Percentiles rank a stretch among this genome's conserved stretches.
phyloP scores from a whole-genome alignment of 2,888 invertebrate genomes.

The Callyntrura sp. region DNA sequence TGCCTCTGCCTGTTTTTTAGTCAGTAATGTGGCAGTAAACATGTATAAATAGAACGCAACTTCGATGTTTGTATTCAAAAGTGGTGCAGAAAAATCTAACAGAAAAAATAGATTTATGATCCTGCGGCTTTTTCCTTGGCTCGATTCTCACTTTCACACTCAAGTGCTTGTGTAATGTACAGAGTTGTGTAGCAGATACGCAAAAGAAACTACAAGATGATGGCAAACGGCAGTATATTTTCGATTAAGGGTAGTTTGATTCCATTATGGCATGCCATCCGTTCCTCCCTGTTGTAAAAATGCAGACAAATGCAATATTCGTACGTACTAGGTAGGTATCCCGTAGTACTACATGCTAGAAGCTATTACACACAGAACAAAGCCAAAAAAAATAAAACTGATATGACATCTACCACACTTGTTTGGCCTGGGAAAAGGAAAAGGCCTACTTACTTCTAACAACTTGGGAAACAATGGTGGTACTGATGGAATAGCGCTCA shows the following conservation, averaged over 20 bases:
- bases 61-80: background rate
- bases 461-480: background rate
- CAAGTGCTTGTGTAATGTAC: background rate
- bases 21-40: no score
- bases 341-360: background rate
- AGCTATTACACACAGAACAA: no score
- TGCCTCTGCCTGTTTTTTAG: no score
- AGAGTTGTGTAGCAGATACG: background rate
- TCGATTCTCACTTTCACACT: background rate
- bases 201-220: no score
- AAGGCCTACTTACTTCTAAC: background rate
- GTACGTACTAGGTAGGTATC: no score
- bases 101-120: slow-evolving; percentile 63
- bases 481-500: background rate
- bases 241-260: no score
- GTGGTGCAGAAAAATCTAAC: background rate
- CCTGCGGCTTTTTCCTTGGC: slow-evolving; percentile 61
- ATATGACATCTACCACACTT: no score
- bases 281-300: no score
- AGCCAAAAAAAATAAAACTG: no score
- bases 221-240: no score
- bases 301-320: no score
- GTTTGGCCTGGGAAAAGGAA: background rate
- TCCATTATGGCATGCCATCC: background rate
- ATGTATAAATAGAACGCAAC: background rate